Percentiles rank a stretch among this genome's conserved stretches.
phyloP scores from a whole-genome alignment of 2,113 vertebrate genomes.

The Melanostigma gelatinosum region DNA sequence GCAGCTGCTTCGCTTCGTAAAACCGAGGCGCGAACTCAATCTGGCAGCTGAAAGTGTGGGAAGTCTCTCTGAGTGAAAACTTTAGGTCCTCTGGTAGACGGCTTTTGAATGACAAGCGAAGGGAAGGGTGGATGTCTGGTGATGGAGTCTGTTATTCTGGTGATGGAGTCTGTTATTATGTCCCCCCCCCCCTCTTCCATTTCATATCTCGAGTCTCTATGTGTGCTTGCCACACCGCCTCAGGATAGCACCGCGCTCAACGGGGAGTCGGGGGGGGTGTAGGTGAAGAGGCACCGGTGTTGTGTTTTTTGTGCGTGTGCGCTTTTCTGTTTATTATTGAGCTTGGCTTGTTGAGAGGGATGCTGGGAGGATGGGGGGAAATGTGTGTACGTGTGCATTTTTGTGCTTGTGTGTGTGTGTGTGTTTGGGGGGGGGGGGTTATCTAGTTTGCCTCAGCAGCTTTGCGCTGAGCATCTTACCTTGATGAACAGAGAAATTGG shows the following conservation, averaged over 20 bases:
- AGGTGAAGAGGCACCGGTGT: slow-evolving; percentile 48
- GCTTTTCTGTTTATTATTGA: slow-evolving; percentile 50
- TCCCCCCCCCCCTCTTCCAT: slow-evolving; percentile 41
- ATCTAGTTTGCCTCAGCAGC: slow-evolving; percentile 75
- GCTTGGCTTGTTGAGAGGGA: slow-evolving; percentile 40
- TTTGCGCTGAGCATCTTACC: slow-evolving; percentile 60
- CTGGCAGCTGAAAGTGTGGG: slow-evolving; percentile 69
- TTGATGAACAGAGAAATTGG: slow-evolving; percentile 75
- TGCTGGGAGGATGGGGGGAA: slow-evolving; percentile 22
- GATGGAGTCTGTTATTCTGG: slow-evolving; percentile 62
- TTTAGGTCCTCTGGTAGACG: slow-evolving; percentile 51
- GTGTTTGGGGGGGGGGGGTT: slow-evolving; percentile 23
- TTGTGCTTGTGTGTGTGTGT: slow-evolving; percentile 22
- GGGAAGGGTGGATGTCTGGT: slow-evolving; percentile 59
- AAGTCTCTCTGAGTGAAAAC: slow-evolving; percentile 51
- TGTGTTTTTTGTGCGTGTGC: slow-evolving; percentile 33
- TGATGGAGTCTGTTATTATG: slow-evolving; percentile 64
- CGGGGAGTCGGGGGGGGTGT: slow-evolving; percentile 30
- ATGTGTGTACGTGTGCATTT: slow-evolving; percentile 7
- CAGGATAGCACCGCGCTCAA: slow-evolving; percentile 47
- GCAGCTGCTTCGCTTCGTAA: slow-evolving; percentile 60
- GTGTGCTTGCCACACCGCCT: slow-evolving; percentile 46
- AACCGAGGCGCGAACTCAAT: slow-evolving; percentile 62
- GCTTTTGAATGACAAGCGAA: slow-evolving; percentile 72
- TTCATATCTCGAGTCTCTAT: slow-evolving; percentile 56